Evolutionary conservation across 1,140 invertebrate genomes (phyloP), one percentile per base, ranked within the genome.

Genomic region (Artemia franciscana): DNA sequence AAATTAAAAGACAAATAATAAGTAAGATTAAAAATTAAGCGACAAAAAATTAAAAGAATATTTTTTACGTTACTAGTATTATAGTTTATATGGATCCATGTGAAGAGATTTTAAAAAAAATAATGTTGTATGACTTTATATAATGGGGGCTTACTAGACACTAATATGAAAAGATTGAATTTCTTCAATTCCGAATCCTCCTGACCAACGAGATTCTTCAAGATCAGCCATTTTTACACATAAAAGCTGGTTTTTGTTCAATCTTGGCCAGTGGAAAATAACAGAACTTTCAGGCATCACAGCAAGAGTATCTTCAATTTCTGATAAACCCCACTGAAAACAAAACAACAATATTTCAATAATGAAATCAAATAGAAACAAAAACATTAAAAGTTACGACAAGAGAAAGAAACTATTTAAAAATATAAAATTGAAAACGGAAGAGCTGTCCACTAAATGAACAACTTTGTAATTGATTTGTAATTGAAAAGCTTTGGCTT

Each of bases 251-350:
- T 91, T 88, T 65, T 85, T 82, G 69, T 95, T 90, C 66, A 85
- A 77, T 64, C 89, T 79, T 27, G 91, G 84, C 92, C 92, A 96
- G 75, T 96, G 91, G 73, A 91, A 98, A 12, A 93, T 84, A 71
- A 96, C 82, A 70, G 85, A 86, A 71, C 86, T 93, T 64, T 86
- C 84, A 3, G 90, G 82, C 64, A 90, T 81, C 1, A 89, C 84
- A 64, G 79, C n/a, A n/a, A n/a, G n/a, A n/a, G n/a, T n/a, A n/a
- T n/a, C n/a, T n/a, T n/a, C n/a, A n/a, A n/a, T n/a, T n/a, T n/a
- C n/a, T n/a, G n/a, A n/a, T n/a, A n/a, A 80, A 73, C 85, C 79
- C 66, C 72, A 79, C 80, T 82, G 64, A 61, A 24, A 30, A 61
- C 61, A 63, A 64, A 24, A 39, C 59, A 28, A 60, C 58, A 59